phyloP scores from a whole-genome alignment of 2,797 vertebrate species.

The Sylvia borin region DNA sequence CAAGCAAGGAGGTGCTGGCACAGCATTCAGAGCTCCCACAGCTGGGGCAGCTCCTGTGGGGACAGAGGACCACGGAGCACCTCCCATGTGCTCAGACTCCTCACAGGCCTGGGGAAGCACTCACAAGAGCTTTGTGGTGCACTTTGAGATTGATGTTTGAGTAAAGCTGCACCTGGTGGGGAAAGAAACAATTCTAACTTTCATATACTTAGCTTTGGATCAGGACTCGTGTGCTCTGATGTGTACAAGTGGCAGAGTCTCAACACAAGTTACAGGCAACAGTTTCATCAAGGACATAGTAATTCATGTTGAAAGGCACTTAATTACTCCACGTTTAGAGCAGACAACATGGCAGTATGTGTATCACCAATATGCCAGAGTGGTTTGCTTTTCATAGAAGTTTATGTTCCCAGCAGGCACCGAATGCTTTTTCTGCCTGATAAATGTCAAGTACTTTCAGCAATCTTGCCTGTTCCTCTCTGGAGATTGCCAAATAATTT shows the following conservation, averaged over 20 bases:
- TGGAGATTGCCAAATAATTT: conserved; percentile 34
- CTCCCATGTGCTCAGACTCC: fast-evolving
- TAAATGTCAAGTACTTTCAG: conserved; percentile 57
- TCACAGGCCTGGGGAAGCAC: neutral
- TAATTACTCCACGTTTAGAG: conserved; percentile 24
- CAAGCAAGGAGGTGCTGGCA: neutral
- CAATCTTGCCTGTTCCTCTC: conserved; percentile 22
- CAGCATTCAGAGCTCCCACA: fast-evolving
- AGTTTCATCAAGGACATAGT: neutral
- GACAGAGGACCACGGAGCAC: neutral
- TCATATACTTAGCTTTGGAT: neutral
- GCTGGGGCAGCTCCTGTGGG: neutral
- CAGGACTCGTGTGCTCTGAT: fast-evolving
- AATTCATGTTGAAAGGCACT: conserved; percentile 3
- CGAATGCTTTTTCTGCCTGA: neutral
- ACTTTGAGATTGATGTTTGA: neutral
- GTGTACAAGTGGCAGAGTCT: neutral
- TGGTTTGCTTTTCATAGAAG: conserved; percentile 29
- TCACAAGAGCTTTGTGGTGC: neutral
- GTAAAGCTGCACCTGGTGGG: neutral
- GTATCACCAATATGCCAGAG: neutral
- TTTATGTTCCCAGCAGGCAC: conserved; percentile 36
- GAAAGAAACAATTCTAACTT: neutral
- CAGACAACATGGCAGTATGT: neutral
- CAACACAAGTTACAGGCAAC: neutral